phyloP scores from a whole-genome alignment of 92 coral and sea anemone species.

The Siderastrea radians region DNA sequence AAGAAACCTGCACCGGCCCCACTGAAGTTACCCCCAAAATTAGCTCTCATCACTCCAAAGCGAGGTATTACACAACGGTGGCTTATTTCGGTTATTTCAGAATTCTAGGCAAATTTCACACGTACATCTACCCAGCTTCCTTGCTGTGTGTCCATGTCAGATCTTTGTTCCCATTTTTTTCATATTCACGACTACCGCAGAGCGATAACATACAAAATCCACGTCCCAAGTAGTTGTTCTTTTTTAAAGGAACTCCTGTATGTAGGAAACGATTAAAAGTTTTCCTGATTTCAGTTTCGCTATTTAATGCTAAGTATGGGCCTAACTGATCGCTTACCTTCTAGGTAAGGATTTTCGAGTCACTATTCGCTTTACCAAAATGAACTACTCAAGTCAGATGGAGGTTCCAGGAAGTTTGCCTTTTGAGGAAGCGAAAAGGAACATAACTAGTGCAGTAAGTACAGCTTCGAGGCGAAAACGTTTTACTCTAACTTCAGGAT shows the following conservation, averaged over 20 bases:
- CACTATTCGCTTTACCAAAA: constrained; percentile 69
- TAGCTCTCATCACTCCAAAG: constrained; percentile 39
- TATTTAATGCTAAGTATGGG: too few relatives aligned
- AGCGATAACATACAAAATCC: too few relatives aligned
- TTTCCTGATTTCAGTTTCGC: too few relatives aligned
- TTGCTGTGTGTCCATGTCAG: too few relatives aligned
- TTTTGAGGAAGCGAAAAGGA: constrained; percentile 55
- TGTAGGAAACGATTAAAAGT: too few relatives aligned
- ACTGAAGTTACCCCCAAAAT: constrained; percentile 20
- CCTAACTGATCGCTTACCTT: background rate
- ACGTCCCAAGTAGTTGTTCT: too few relatives aligned
- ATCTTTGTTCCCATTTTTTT: too few relatives aligned
- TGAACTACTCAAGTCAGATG: constrained; percentile 70
- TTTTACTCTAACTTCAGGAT: too few relatives aligned
- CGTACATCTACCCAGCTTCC: background rate
- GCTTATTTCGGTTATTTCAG: background rate
- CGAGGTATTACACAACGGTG: constrained; percentile 5
- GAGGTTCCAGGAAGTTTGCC: constrained; percentile 49
- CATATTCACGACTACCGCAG: too few relatives aligned
- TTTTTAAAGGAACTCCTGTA: too few relatives aligned
- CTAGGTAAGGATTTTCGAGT: constrained; percentile 88
- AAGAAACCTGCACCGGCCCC: background rate
- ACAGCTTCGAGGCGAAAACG: background rate
- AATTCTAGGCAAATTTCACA: background rate
- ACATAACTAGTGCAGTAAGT: constrained; percentile 81